A percentile compares a stretch with the other conserved stretches of the same genome.
Conservation (phyloP, 2,113 vertebrate species). For the Colossoma macropomum region DNA sequence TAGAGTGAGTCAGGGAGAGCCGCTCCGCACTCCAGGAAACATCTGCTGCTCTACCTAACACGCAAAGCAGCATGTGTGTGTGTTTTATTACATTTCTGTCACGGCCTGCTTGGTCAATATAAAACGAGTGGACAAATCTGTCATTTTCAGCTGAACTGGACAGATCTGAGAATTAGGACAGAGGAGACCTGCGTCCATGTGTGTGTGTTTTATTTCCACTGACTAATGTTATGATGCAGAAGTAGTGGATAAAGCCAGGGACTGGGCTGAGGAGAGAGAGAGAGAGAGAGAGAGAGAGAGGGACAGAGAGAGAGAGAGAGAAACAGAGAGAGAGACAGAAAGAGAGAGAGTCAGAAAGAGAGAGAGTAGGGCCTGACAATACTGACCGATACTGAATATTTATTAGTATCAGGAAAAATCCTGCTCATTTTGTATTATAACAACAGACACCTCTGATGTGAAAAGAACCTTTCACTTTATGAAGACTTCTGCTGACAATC, state of each 20-base stretch:
- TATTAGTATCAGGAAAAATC: too few relatives aligned
- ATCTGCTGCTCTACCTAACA: conserved; percentile 11
- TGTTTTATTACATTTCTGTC: neutral
- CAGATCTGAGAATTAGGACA: neutral
- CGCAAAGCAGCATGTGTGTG: neutral
- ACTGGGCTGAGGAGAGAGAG: conserved; percentile 39
- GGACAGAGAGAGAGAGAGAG: neutral
- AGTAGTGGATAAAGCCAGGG: conserved; percentile 38
- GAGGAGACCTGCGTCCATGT: conserved; percentile 1
- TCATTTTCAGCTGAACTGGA: neutral
- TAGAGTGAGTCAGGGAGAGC: neutral
- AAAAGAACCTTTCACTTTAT: too few relatives aligned
- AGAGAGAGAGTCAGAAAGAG: too few relatives aligned
- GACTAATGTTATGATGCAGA: conserved; percentile 35
- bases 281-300: neutral
- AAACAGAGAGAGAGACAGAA: too few relatives aligned
- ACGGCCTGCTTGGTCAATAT: neutral
- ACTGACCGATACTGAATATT: too few relatives aligned
- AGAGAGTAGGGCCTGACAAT: too few relatives aligned
- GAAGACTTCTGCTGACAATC: too few relatives aligned
- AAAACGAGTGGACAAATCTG: neutral
- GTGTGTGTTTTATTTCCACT: conserved; percentile 5
- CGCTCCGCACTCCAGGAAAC: neutral
- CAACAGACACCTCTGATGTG: too few relatives aligned
- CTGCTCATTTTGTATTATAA: too few relatives aligned